Base-by-base conservation (phyloP, 2,888 invertebrate species). In the Dynastes grantii region DNA sequence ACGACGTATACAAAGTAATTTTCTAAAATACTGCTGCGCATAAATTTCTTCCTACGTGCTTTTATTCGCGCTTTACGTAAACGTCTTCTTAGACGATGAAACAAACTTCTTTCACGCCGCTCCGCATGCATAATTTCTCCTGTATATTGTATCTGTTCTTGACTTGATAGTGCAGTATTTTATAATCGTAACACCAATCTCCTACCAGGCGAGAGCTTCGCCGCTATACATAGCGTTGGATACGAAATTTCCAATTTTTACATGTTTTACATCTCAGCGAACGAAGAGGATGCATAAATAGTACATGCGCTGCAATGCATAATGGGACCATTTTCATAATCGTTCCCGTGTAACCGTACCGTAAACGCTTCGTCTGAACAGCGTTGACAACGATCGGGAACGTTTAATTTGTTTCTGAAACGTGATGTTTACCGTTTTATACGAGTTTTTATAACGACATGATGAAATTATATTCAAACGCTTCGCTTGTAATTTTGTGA, bases 251-350 rank as follows among this genome's bases (percentile, higher is more conserved):
- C 63, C 29, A 32, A 63, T 63, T 29, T 63, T 63, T 27, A 63
- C 22, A 63, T 29, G 37, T 63, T 32, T 63, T 63, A 63, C 63
- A 13, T 63, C 63, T 63, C 27, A 2, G 8, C 29, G 5, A 63
- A 13, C 63, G 63, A 63, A 9, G 27, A 63, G 4, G 63, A 29
- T 32, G 63, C 63, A 63, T 63, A 63, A 63, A 29, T 63, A 63
- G 5, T 32, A 29, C 22, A 22, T 22, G 22, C 63, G 63, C 13
- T 29, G 63, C 63, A 29, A 63, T 32, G 63, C 63, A 32, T 63
- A 63, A 63, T 29, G 63, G 63, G 63, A 11, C 29, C 29, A 63
- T 63, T 63, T 63, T 63, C 63, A 63, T 63, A 63, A 63, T 29
- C 63, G 32, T 22, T 16, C 0, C 6, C 55, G 55, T 53, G 16